Evolutionary conservation across 2,797 vertebrate species (phyloP).

Genomic region (Chromobotia macracanthus): DNA sequence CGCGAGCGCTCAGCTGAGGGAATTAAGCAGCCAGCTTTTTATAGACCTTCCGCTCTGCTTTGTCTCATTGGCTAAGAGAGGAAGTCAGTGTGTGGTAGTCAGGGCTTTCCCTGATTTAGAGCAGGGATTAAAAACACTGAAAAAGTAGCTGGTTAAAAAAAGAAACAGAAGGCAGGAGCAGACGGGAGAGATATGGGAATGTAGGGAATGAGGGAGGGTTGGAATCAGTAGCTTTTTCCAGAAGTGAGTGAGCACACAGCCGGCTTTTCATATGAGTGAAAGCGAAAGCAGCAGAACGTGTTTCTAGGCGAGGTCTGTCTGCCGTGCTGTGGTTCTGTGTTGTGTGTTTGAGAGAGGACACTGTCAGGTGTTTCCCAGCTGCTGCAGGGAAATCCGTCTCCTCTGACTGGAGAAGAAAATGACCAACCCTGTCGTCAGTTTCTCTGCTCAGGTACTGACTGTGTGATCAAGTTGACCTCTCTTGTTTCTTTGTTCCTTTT

Average conservation of each 20-base stretch:
- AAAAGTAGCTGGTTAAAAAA: slow-evolving; percentile 44
- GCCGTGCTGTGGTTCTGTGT: slow-evolving; percentile 24
- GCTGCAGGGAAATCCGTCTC: slow-evolving; percentile 53
- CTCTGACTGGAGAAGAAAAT: slow-evolving; percentile 5
- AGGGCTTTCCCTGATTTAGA: slow-evolving; percentile 76
- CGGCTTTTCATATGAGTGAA: slow-evolving; percentile 38
- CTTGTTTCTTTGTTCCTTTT: not conserved
- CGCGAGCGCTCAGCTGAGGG: slow-evolving; percentile 39
- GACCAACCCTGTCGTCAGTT: slow-evolving; percentile 5
- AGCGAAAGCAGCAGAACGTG: slow-evolving; percentile 42
- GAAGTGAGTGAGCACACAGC: slow-evolving; percentile 30
- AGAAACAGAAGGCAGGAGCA: slow-evolving; percentile 61
- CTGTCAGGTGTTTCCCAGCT: slow-evolving; percentile 71
- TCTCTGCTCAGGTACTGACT: slow-evolving; percentile 45
- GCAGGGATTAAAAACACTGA: slow-evolving; percentile 60
- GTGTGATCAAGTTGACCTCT: slow-evolving; percentile 6
- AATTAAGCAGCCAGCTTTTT: slow-evolving; percentile 62
- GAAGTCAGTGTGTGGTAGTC: slow-evolving; percentile 61
- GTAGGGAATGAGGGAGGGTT: slow-evolving; percentile 59
- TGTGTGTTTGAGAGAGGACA: slow-evolving; percentile 31
- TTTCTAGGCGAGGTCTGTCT: slow-evolving; percentile 28
- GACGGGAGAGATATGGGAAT: slow-evolving; percentile 37
- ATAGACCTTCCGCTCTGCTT: slow-evolving; percentile 62
- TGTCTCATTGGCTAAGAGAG: slow-evolving; percentile 46
- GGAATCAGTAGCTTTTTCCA: slow-evolving; percentile 44